Evolutionary conservation across 1,140 invertebrate species (phyloP), one percentile per base, ranked within the genome.

Genomic region (Tyrophagus putrescentiae): DNA sequence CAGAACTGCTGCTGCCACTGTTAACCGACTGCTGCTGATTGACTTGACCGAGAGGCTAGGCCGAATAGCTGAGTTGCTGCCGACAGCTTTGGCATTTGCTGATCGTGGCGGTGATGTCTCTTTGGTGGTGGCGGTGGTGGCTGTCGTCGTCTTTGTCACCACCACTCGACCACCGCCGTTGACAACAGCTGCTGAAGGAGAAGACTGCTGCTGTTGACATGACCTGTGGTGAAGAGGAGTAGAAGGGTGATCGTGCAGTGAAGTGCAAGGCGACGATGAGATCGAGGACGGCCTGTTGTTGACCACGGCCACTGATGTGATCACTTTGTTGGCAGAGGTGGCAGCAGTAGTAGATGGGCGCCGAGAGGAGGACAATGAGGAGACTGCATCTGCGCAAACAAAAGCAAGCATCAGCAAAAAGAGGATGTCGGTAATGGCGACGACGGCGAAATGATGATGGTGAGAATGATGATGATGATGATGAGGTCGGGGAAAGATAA

Each of bases 211-310:
- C n/a, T n/a, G n/a, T n/a, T n/a, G n/a, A n/a, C n/a, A n/a, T n/a
- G n/a, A n/a, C n/a, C n/a, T n/a, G n/a, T n/a, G n/a, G n/a, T n/a
- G n/a, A n/a, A n/a, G n/a, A n/a, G n/a, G n/a, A n/a, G n/a, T n/a
- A 39, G 13, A 39, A 13, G 36, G 13, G 31, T 21, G 7, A 21
- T 48, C 18, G 45, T 48, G 45, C 7, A 48, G 18, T 7, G 45
- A 48, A 6, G 45, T 7, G 18, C 21, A 48, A 21, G 45, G 45
- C 45, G 45, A 48, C 31, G 45, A 48, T 7, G 45, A 48, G 45
- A 48, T 48, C 45, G 45, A 48, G 7, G 45, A 48, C 18, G 21
- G 31, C 23, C 31, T 48, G 18, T 13, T 21, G 31, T 25, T 6
- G 18, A 7, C n/a, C n/a, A n/a, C n/a, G n/a, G n/a, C n/a, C n/a